Conservation (phyloP, 2,888 invertebrate genomes). For the Pterostichus niger region DNA sequence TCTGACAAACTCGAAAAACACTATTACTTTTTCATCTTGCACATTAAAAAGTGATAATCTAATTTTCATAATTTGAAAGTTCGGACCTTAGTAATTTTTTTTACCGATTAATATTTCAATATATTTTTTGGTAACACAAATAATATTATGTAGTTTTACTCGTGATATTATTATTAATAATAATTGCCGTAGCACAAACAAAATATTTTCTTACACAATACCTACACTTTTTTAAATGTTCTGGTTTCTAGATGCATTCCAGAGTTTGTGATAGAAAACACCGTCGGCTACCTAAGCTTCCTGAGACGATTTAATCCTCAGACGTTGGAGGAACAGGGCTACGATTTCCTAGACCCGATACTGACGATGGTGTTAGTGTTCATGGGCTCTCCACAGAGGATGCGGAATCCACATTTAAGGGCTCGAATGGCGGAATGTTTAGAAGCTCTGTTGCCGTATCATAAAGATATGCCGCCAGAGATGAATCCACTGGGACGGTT, state of each 20-base stretch:
- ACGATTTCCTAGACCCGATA: slow-evolving; percentile 83
- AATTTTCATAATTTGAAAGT: no score
- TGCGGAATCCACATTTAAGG: slow-evolving; percentile 95
- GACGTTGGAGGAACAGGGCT: slow-evolving; percentile 83
- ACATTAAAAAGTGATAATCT: no score
- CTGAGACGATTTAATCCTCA: slow-evolving; percentile 83
- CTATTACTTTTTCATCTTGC: no score
- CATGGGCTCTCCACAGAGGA: slow-evolving; percentile 88
- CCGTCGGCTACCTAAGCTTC: slow-evolving; percentile 89
- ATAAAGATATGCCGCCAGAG: slow-evolving; percentile 79
- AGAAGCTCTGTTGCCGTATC: slow-evolving; percentile 90
- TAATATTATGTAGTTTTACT: no score
- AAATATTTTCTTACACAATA: no score
- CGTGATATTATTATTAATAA: no score
- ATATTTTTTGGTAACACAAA: no score
- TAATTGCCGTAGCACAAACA: no score
- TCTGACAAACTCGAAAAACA: no score
- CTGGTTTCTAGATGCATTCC: slow-evolving; percentile 85
- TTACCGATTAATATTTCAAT: no score
- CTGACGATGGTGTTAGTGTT: slow-evolving; percentile 90
- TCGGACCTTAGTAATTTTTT: no score
- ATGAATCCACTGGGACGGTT: slow-evolving; percentile 78
- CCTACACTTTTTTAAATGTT: not conserved
- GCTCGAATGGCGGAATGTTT: slow-evolving; percentile 94
- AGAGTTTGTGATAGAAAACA: slow-evolving; percentile 93